Conservation (phyloP, 2,888 invertebrate genomes). For the Apamea anceps region DNA sequence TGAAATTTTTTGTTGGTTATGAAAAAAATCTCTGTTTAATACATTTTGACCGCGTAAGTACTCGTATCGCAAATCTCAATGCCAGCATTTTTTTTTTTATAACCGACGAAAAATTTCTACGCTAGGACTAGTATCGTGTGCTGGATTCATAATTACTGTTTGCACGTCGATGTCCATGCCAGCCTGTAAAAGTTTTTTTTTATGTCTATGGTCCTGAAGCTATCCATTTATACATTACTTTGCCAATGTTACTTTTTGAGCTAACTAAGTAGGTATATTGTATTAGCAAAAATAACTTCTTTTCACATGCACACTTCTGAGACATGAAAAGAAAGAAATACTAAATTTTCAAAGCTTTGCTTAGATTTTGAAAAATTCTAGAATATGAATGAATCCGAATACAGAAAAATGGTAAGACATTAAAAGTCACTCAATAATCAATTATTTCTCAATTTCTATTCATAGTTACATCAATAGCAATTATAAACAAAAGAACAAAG, state of each 20-base stretch:
- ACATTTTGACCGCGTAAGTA: too few relatives aligned
- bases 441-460: conserved; percentile 8
- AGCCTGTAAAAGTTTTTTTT: background rate
- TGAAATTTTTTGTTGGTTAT: background rate
- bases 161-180: too few relatives aligned
- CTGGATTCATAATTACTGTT: too few relatives aligned
- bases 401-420: background rate
- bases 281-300: background rate
- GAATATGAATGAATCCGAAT: too few relatives aligned
- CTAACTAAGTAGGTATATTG: background rate
- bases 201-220: background rate
- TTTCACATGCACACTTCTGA: background rate
- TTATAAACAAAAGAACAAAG: conserved; percentile 31
- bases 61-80: background rate
- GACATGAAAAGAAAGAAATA: background rate
- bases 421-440: background rate
- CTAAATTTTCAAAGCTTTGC: background rate
- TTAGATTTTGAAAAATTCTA: background rate
- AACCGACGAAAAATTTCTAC: too few relatives aligned
- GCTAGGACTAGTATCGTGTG: too few relatives aligned
- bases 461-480: conserved; percentile 1
- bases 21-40: background rate
- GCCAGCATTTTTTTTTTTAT: too few relatives aligned
- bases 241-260: background rate
- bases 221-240: background rate